Evolutionary conservation across 2,888 invertebrate species (phyloP), one percentile per base, ranked within the genome.

Genomic region (Clunio marinus): DNA sequence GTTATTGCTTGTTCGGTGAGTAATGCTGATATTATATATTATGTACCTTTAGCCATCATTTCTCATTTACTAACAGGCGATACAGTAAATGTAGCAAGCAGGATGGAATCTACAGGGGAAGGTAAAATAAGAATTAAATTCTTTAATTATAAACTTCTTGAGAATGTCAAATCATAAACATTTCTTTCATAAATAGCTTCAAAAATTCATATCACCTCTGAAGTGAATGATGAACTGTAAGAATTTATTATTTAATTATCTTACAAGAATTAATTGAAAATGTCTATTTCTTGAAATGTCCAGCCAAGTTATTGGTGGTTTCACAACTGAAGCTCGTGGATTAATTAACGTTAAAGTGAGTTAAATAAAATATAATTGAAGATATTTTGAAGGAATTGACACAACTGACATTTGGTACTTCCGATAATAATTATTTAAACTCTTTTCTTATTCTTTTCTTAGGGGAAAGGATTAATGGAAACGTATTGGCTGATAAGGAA

Each of bases 401-500:
- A n/a, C n/a, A n/a, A n/a, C n/a, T n/a, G n/a, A n/a, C 4, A 32
- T 32, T 7, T 32, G 32, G 5, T 7, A 32, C n/a, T n/a, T n/a
- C n/a, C 4, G 32, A 8, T 32, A 32, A 8, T 8, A 7, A 7
- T 32, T 32, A 8, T 32, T 32, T 4, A 7, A 8, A 32, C 32
- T 32, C 32, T 7, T 7, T 32, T 32, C 32, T 4, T 7, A 8
- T 7, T n/a, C n/a, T n/a, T n/a, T 69, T 74, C 75, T 5, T 75
- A 92, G 91, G 93, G 93, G 1, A 93, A 93, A 80, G 93, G 93
- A 0, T 83, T 89, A 68, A 87, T 93, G 88, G 86, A 87, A 72
- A 93, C 93, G 0, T 89, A 89, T 74, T 93, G 93, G 93, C 79
- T 93, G 51, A 83, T 85, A 1, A 88, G 88, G n/a, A n/a, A n/a